Percentiles rank a stretch among this genome's conserved stretches.
Conservation (phyloP, 2,797 vertebrate genomes). For the Gymnothorax reevesii region DNA sequence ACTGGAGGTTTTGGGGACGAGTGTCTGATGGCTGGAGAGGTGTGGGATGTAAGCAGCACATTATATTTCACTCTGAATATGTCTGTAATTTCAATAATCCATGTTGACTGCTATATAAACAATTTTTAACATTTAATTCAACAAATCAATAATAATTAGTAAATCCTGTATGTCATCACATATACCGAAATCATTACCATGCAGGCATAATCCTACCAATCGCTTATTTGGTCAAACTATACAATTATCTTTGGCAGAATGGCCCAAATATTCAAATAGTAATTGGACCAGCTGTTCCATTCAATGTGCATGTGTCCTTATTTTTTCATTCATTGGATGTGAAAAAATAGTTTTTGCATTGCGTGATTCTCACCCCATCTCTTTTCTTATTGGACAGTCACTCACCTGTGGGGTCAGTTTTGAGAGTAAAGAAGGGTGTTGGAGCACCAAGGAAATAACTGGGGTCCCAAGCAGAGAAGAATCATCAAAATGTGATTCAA, state of each 20-base stretch:
- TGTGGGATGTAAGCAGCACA: conserved; percentile 4
- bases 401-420: neutral
- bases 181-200: neutral
- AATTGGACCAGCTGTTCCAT: neutral
- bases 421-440: neutral
- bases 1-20: neutral
- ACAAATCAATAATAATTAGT: neutral
- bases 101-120: neutral
- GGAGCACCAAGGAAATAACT: neutral
- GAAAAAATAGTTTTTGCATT: neutral
- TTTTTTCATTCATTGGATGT: neutral
- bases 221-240: neutral
- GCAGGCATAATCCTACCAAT: neutral
- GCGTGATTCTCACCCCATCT: neutral
- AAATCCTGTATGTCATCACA: neutral
- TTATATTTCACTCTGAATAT: neutral
- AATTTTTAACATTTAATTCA: neutral
- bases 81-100: too few species aligned
- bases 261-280: neutral
- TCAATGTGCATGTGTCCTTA: neutral
- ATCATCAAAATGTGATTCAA: neutral
- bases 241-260: neutral
- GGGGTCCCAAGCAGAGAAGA: neutral
- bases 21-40: neutral
- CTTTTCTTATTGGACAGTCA: neutral